Percentiles rank a stretch among this genome's conserved stretches.
phyloP scores from a whole-genome alignment of 2,888 invertebrate genomes.

The Oxytorus armatus region DNA sequence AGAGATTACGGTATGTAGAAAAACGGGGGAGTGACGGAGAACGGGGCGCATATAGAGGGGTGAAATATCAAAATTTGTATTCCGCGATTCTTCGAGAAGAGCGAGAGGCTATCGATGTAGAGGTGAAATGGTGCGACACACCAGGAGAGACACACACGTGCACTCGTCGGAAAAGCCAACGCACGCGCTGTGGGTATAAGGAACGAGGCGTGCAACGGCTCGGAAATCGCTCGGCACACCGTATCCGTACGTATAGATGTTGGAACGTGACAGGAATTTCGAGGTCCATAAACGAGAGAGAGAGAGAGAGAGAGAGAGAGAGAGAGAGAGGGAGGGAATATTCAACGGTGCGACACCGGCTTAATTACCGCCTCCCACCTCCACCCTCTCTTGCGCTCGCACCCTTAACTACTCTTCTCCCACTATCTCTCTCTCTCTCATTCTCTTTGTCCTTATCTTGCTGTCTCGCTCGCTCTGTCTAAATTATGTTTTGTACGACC shows the following conservation, averaged over 20 bases:
- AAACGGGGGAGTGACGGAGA: not conserved
- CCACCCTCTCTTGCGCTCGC: conserved; percentile 40
- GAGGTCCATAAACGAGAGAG: conserved; percentile 67
- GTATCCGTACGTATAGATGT: conserved; percentile 71
- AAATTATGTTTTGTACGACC: conserved; percentile 36
- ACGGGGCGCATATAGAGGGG: conserved; percentile 5
- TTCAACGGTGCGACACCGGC: conserved; percentile 66
- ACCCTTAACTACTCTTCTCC: conserved; percentile 38
- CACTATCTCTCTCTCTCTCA: not conserved
- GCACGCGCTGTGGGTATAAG: conserved; percentile 43
- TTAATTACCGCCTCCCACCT: conserved; percentile 67
- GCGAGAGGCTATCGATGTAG: conserved; percentile 61
- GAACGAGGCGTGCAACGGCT: conserved; percentile 70
- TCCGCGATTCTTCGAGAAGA: conserved; percentile 58
- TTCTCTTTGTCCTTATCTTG: not conserved
- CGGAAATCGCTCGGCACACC: conserved; percentile 74
- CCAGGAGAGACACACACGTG: not conserved
- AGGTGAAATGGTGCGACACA: not conserved
- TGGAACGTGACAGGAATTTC: conserved; percentile 75
- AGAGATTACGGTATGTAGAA: not conserved
- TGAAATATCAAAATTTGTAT: conserved; percentile 70
- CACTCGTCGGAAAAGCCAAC: conserved; percentile 16
- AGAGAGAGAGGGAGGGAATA: conserved; percentile 23
- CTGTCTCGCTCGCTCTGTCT: not conserved
- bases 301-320: conserved; percentile 44